These are phyloP conservation scores for Anadara kagoshimensis DNA, from an alignment of 1,140 invertebrate species.

Conservation along the genomic window DNA sequence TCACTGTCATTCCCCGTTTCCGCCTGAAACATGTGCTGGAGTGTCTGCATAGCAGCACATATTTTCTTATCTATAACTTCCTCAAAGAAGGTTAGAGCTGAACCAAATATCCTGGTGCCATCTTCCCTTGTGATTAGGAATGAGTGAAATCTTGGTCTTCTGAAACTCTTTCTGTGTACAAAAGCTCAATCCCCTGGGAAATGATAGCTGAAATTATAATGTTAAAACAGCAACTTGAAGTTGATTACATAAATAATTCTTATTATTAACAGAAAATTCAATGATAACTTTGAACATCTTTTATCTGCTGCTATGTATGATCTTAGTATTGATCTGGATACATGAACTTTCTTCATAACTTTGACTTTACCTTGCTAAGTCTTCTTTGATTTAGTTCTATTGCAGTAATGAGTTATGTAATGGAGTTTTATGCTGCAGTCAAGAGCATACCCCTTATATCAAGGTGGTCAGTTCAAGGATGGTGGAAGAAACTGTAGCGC, in stretches of 20 bases:
- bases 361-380: not conserved
- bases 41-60: conserved; percentile 93
- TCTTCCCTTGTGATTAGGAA: conserved; percentile 98
- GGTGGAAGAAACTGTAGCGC: too few relatives aligned
- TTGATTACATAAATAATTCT: not conserved
- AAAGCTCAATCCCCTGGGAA: conserved; percentile 94
- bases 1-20: conserved; percentile 21
- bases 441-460: too few relatives aligned
- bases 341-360: too few relatives aligned
- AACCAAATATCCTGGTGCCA: conserved; percentile 94
- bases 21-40: conserved; percentile 94
- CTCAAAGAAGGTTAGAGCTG: conserved; percentile 96
- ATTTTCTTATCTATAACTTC: conserved; percentile 93
- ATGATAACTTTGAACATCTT: too few relatives aligned
- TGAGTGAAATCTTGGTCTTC: conserved; percentile 94
- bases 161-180: conserved; percentile 93
- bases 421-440: too few relatives aligned
- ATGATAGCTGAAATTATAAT: conserved; percentile 83
- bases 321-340: too few relatives aligned
- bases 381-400: too few relatives aligned
- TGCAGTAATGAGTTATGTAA: too few relatives aligned
- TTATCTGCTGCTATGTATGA: too few relatives aligned
- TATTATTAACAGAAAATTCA: too few relatives aligned
- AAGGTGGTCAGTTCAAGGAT: too few relatives aligned
- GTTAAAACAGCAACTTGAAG: not conserved